Conservation (phyloP, 2,797 vertebrate species). For the Pangasius sanitwongsei region DNA sequence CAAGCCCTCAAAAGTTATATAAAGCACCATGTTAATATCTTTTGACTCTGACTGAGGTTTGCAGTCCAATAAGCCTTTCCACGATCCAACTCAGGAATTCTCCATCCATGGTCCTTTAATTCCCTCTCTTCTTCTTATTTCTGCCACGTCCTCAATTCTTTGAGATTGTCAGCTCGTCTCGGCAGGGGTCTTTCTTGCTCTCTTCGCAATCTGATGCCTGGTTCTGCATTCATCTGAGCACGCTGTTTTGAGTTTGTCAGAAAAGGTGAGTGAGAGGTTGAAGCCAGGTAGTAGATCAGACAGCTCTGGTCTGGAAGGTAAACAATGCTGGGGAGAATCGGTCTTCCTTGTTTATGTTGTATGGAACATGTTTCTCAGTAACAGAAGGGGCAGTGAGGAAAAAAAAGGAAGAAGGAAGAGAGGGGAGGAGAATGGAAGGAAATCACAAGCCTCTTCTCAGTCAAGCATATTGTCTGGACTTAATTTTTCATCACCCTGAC, state of each 20-base stretch:
- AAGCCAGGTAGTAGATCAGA: constrained; percentile 27
- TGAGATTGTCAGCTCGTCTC: constrained; percentile 65
- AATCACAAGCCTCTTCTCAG: constrained; percentile 25
- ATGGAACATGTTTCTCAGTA: constrained; percentile 52
- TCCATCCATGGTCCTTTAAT: constrained; percentile 61
- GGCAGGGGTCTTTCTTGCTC: constrained; percentile 62
- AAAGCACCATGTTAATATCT: neutral
- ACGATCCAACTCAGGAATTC: constrained; percentile 71
- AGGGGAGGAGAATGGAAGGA: constrained; percentile 36
- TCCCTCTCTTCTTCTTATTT: constrained; percentile 57
- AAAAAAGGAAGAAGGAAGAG: constrained; percentile 17
- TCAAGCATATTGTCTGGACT: neutral
- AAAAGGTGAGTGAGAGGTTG: constrained; percentile 62
- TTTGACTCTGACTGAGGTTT: neutral
- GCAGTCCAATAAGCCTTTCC: constrained; percentile 68
- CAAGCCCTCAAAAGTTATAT: neutral
- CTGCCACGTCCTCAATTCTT: constrained; percentile 68
- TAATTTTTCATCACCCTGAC: constrained; percentile 28
- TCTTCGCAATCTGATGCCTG: constrained; percentile 57
- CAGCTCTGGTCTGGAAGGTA: constrained; percentile 55
- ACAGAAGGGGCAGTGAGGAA: constrained; percentile 24
- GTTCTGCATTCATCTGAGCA: constrained; percentile 62
- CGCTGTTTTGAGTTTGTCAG: constrained; percentile 67
- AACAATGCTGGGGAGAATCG: constrained; percentile 39
- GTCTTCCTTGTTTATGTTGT: constrained; percentile 58